Evolutionary conservation across 1,140 invertebrate species (phyloP).

Genomic region (Daktulosphaira vitifoliae): DNA sequence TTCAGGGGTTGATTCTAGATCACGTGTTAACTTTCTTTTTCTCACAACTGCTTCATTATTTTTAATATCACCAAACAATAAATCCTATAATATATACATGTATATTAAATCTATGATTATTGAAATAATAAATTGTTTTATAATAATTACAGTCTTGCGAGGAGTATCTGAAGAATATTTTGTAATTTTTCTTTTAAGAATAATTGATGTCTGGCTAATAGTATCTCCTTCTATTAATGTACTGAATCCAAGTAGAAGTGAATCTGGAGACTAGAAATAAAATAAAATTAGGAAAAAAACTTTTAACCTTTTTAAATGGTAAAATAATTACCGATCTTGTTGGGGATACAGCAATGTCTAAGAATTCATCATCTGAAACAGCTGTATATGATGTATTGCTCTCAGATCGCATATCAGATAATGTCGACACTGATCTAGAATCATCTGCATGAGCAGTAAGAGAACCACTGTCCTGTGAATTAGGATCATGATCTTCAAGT

Average conservation of each 20-base stretch:
- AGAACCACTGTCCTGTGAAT: constrained; percentile 54
- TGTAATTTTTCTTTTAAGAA: neutral
- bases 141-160: neutral
- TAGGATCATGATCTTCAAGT: constrained; percentile 45
- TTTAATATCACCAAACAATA: neutral
- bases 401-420: neutral
- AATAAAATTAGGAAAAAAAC: neutral
- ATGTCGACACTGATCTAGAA: constrained; percentile 30
- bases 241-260: constrained; percentile 3
- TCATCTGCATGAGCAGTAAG: constrained; percentile 40
- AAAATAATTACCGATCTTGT: constrained; percentile 8
- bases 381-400: neutral
- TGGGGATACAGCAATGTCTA: constrained; percentile 18
- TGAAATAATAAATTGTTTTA: neutral
- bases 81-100: neutral
- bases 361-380: neutral
- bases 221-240: constrained; percentile 24
- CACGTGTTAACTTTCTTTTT: constrained; percentile 22
- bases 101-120: neutral
- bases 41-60: neutral
- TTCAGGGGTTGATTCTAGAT: constrained; percentile 1
- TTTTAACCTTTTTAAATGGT: neutral
- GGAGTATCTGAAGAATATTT: neutral
- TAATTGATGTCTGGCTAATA: neutral
- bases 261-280: constrained; percentile 13